Evolutionary conservation across 2,113 vertebrate species (phyloP).

Genomic region (Tenrec ecaudatus): DNA sequence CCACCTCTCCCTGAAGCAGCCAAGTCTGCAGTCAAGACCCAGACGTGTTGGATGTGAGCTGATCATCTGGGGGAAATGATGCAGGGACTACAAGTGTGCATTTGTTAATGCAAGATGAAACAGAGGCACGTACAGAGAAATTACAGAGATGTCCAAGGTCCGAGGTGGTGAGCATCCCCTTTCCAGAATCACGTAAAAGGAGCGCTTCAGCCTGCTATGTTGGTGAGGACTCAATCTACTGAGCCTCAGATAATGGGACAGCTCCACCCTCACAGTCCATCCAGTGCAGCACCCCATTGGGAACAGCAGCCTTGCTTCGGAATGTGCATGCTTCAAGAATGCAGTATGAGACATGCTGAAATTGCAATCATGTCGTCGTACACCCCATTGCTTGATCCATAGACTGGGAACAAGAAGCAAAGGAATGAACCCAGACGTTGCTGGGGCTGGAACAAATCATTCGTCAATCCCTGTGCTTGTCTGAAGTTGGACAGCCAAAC

Average conservation of each 20-base stretch:
- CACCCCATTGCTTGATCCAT: background rate
- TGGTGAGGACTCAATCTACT: background rate
- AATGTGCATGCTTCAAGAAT: accelerated
- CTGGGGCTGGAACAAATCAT: background rate
- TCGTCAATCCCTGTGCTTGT: background rate
- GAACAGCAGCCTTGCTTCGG: background rate
- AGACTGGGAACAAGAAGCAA: background rate
- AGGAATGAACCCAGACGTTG: no score
- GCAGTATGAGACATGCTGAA: background rate
- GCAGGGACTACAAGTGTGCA: background rate
- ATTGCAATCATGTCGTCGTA: background rate
- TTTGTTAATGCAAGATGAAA: background rate
- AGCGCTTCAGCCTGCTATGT: background rate
- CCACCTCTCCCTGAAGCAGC: background rate
- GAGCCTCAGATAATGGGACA: background rate
- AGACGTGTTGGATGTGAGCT: background rate
- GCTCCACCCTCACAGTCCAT: background rate
- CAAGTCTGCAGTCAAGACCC: background rate
- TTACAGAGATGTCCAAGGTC: background rate
- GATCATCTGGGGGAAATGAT: background rate
- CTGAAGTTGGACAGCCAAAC: background rate
- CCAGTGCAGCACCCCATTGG: no score
- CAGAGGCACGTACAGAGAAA: background rate
- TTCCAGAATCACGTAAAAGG: background rate
- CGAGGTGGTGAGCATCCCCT: background rate